Conservation (phyloP, 2,113 vertebrate species). For the Anseranas semipalmata region DNA sequence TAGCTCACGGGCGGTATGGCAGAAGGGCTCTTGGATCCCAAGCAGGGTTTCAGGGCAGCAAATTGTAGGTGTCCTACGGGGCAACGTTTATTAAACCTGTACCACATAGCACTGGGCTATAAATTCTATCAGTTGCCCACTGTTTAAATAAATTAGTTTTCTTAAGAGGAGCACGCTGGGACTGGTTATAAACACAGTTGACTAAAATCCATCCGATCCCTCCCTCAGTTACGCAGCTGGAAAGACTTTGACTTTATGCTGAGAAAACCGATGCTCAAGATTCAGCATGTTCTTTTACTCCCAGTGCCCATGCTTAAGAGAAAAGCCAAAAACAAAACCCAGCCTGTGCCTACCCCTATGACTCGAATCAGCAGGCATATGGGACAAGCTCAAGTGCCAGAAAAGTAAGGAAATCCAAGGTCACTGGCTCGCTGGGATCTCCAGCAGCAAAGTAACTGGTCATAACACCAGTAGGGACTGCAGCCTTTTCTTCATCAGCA, state of each 20-base stretch:
- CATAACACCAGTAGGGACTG: neutral
- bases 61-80: neutral
- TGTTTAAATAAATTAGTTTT: conserved; percentile 21
- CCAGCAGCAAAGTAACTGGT: neutral
- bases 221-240: neutral
- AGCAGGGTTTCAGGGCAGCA: neutral
- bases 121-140: neutral
- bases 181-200: neutral
- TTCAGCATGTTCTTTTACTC: neutral
- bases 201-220: neutral
- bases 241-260: neutral
- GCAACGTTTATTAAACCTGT: neutral
- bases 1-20: neutral
- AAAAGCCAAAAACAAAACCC: neutral
- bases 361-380: neutral
- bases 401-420: neutral
- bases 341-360: neutral
- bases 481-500: neutral
- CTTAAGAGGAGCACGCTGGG: neutral
- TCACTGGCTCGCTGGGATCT: neutral
- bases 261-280: neutral
- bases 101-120: neutral
- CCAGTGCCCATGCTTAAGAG: neutral
- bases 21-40: neutral
- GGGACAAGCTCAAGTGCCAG: neutral